Base-by-base conservation (phyloP, 2,888 invertebrate species). In the Tridacna crocea region DNA sequence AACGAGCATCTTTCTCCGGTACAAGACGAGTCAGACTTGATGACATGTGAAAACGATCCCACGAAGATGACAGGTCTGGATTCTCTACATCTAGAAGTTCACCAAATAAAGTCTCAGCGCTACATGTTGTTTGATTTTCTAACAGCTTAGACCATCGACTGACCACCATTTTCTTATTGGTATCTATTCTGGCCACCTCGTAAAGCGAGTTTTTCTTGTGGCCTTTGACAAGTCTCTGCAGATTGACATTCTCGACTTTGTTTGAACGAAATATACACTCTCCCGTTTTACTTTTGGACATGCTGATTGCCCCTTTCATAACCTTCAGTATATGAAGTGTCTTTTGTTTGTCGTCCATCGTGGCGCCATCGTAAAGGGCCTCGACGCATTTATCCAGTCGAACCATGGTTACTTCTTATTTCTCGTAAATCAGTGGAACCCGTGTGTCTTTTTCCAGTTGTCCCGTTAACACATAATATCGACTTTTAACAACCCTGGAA, bases 231-330 rank as follows among this genome's bases (percentile, higher is more conserved):
- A 77, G 72, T 24, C 86, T 75, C n/a, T 87, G 82, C 6, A 91
- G 75, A 15, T 84, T 85, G 63, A 87, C 87, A 72, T 84, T 89
- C 72, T 90, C 90, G 24, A 88, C 80, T 75, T 90, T 88, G 76
- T 91, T 90, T 70, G 84, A 85, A n/a, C 88, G 86, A 72, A 86
- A 90, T 36, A 89, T 89, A 19, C 88, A 89, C 48, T 91, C 90
- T 0, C 91, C 91, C 6, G 91, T 88, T 63, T 87, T 87, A 74
- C 90, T 90, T 60, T 88, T 88, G 10, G 91, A 91, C 75, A 89
- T 83, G 77, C 90, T 90, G 6, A 91, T 83, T 17, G 90, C 90
- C 0, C 90, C 91, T 73, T 89, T 90, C 88, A 90, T 87, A 0
- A 90, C 89, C 26, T 84, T 83, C n/a, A 90, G 88, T 72, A 90